Evolutionary conservation across 2,888 invertebrate genomes (phyloP).

Genomic region (Ophion costatus): DNA sequence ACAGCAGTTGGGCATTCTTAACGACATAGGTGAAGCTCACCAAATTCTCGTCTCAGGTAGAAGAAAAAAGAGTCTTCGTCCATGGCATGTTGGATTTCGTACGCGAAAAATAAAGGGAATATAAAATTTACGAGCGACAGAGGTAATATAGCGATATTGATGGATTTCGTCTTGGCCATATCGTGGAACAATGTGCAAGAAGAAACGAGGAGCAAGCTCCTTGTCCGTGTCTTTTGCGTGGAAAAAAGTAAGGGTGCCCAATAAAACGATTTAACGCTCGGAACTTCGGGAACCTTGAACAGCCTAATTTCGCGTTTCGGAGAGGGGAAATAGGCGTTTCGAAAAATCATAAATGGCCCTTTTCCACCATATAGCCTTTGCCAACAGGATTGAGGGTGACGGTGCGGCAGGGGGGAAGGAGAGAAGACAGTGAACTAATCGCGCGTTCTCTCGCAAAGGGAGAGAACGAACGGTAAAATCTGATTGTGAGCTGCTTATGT

Average conservation of each 20-base stretch:
- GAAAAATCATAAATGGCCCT: slow-evolving; percentile 65
- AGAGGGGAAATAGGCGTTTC: slow-evolving; percentile 60
- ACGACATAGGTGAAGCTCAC: background rate
- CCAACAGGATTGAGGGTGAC: background rate
- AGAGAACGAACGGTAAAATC: slow-evolving; percentile 55
- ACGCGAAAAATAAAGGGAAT: slow-evolving; percentile 11
- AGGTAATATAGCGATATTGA: slow-evolving; percentile 44
- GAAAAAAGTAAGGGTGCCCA: slow-evolving; percentile 68
- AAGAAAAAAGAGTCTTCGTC: slow-evolving; percentile 22
- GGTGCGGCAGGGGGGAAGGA: background rate
- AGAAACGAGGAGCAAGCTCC: slow-evolving; percentile 71
- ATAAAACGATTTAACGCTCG: slow-evolving; percentile 77
- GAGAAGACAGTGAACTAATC: slow-evolving; percentile 38
- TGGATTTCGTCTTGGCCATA: slow-evolving; percentile 10
- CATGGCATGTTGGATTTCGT: background rate
- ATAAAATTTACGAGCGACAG: slow-evolving; percentile 55
- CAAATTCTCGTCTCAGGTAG: background rate
- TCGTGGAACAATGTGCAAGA: slow-evolving; percentile 66
- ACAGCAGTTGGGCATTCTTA: background rate
- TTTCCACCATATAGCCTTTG: slow-evolving; percentile 30
- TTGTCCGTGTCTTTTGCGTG: slow-evolving; percentile 62
- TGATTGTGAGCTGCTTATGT: slow-evolving; percentile 26
- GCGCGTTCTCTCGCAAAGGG: slow-evolving; percentile 18
- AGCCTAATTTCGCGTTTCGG: slow-evolving; percentile 55
- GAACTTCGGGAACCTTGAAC: slow-evolving; percentile 41